Conservation (phyloP, 2,888 invertebrate species). For the Trimorus sp. region DNA sequence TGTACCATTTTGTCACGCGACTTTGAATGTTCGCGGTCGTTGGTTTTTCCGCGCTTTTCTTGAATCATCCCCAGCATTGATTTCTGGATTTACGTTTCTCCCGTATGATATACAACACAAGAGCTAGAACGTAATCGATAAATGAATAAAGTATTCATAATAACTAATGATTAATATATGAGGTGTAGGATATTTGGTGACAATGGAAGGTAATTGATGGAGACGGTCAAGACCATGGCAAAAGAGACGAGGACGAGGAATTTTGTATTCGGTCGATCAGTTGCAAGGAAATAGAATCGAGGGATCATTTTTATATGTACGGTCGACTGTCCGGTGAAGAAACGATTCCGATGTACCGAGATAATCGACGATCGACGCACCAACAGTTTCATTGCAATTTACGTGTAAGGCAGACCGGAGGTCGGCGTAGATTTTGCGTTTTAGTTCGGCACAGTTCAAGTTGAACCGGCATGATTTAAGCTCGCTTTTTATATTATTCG, state of each 20-base stretch:
- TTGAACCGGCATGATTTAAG: neutral
- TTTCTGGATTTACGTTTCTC: conserved; percentile 69
- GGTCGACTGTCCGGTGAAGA: conserved; percentile 35
- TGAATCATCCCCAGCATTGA: conserved; percentile 45
- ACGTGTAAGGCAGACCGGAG: too few relatives aligned
- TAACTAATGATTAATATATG: conserved; percentile 67
- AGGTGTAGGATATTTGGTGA: conserved; percentile 66
- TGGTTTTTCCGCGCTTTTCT: conserved; percentile 22
- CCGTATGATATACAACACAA: conserved; percentile 73
- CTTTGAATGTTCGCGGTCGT: conserved; percentile 6
- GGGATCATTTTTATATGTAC: conserved; percentile 27
- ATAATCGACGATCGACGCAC: neutral
- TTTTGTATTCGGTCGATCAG: conserved; percentile 60
- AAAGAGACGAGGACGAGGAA: conserved; percentile 38
- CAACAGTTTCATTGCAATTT: too few relatives aligned
- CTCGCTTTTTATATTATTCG: neutral
- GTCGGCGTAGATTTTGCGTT: too few relatives aligned
- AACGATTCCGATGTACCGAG: neutral
- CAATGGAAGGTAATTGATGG: neutral
- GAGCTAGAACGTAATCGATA: conserved; percentile 72
- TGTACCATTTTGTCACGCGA: conserved; percentile 49
- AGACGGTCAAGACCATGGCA: conserved; percentile 7
- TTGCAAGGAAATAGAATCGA: conserved; percentile 59
- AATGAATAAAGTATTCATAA: conserved; percentile 74
- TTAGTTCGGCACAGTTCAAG: neutral